A percentile compares a stretch with the other conserved stretches of the same genome.
Conservation (phyloP, 2,888 invertebrate species). For the Gibbula magus region DNA sequence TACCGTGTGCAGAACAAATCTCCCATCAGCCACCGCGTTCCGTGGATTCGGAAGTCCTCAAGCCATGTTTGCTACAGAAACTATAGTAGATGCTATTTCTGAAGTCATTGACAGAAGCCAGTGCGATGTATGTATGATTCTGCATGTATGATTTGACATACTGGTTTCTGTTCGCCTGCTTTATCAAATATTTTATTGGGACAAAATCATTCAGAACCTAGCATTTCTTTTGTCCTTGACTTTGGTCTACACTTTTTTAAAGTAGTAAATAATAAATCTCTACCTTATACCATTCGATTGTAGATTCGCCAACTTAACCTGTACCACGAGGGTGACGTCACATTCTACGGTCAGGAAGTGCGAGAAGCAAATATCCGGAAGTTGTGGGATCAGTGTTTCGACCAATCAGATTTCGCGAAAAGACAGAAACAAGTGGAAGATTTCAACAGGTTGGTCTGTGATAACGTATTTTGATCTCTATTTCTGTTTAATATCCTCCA, state of each 20-base stretch:
- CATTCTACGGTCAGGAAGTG: conserved; percentile 86
- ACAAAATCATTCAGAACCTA: no score
- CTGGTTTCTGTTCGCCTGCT: no score
- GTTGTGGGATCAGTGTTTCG: conserved; percentile 73
- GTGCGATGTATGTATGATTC: no score
- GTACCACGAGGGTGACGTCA: conserved; percentile 85
- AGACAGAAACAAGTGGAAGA: conserved; percentile 60
- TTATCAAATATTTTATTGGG: no score
- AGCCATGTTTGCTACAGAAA: conserved; percentile 58
- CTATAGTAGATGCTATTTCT: conserved; percentile 76
- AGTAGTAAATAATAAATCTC: not conserved
- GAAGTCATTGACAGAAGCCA: conserved; percentile 78
- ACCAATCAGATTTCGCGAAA: conserved; percentile 62
- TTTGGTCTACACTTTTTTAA: no score
- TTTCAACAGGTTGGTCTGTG: conserved; percentile 69
- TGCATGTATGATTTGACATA: no score
- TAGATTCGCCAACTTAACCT: conserved; percentile 83
- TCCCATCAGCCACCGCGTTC: conserved; percentile 94
- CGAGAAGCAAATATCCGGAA: conserved; percentile 80
- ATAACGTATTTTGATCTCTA: not conserved
- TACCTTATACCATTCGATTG: conserved; percentile 20
- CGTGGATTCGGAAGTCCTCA: conserved; percentile 76
- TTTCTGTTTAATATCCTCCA: no score
- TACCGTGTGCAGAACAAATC: conserved; percentile 86
- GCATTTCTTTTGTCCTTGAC: no score